A percentile compares a stretch with the other conserved stretches of the same genome.
phyloP scores from a whole-genome alignment of 1,140 invertebrate species.

The Zophobas atratus region DNA sequence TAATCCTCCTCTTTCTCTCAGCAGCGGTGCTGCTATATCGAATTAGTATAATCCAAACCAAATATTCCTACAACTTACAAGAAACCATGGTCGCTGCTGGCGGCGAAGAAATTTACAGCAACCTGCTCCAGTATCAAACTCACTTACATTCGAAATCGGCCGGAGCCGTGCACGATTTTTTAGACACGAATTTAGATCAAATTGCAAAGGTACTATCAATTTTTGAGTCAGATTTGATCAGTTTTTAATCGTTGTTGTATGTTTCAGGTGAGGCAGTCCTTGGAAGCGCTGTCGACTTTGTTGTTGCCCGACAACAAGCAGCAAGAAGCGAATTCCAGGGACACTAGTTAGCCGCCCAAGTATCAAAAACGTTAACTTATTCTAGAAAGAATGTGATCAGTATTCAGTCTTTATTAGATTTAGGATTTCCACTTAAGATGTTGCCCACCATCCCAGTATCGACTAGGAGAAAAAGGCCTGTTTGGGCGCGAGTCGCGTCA shows the following conservation, averaged over 20 bases:
- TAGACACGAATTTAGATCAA: constrained; percentile 75
- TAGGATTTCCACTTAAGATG: constrained; percentile 30
- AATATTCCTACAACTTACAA: constrained; percentile 59
- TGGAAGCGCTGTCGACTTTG: constrained; percentile 74
- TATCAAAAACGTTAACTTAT: background rate
- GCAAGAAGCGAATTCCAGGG: constrained; percentile 28
- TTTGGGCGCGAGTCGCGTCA: background rate
- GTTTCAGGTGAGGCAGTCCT: constrained; percentile 74
- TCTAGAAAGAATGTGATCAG: constrained; percentile 31
- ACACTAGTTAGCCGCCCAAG: constrained; percentile 5
- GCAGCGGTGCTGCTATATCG: constrained; percentile 69
- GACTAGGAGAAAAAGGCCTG: constrained; percentile 9
- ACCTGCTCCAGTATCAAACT: constrained; percentile 73
- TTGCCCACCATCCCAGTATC: constrained; percentile 40
- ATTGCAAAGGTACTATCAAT: constrained; percentile 72
- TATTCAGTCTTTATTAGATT: constrained; percentile 38
- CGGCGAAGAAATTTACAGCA: constrained; percentile 73
- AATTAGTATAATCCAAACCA: constrained; percentile 69
- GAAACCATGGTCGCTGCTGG: constrained; percentile 62
- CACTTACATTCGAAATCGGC: constrained; percentile 75
- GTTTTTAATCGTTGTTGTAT: constrained; percentile 52
- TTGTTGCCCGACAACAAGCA: constrained; percentile 65
- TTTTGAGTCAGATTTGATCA: background rate
- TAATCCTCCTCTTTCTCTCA: constrained; percentile 69
- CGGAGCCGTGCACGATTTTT: constrained; percentile 74